Evolutionary conservation across 2,113 vertebrate species (phyloP), one percentile per base, ranked within the genome.

Genomic region (Alethe diademata): DNA sequence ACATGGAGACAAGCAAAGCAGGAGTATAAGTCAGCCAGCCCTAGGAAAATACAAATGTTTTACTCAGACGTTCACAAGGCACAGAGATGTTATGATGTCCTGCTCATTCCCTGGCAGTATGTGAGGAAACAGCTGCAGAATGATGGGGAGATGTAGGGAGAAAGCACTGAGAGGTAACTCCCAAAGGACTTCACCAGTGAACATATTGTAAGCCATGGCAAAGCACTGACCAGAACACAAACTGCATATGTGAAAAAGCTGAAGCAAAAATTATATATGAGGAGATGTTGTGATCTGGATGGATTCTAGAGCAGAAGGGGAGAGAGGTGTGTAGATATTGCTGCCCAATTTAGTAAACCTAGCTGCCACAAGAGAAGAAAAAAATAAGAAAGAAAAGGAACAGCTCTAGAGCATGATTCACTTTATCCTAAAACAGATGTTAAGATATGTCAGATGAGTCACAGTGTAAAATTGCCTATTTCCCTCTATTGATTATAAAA

Each of bases 401-500:
- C 19, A 36, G 11, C 58, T 93, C 67, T 58, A 51, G 67, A 88
- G 45, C 31, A 71, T 92, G 95, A 95, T 84, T 95, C 86, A 91
- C 48, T 79, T 88, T 19, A 83, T 64, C 51, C 47, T 83, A 86
- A 86, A 90, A 92, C 66, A 94, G 96, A 94, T 84, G 72, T 92
- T 90, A 84, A 80, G 67, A 88, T 86, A 51, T 67, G 60, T 92
- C 83, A 81, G 60, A 88, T 97, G 92, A 95, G 75, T 96, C 92
- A 96, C 56, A 56, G 43, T 2, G 9, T 84, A 88, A 93, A 95
- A 96, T 86, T 93, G 74, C n/a, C 64, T 88, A 51, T 94, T 93
- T 96, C 20, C 31, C 56, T 92, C 75, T 51, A 62, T 86, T 94
- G 73, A 88, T 90, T 93, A 83, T 80, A 73, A 88, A 91, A 94